A percentile compares a stretch with the other conserved stretches of the same genome.
phyloP scores from a whole-genome alignment of 2,888 invertebrate genomes.

The Mythimna ferrago region DNA sequence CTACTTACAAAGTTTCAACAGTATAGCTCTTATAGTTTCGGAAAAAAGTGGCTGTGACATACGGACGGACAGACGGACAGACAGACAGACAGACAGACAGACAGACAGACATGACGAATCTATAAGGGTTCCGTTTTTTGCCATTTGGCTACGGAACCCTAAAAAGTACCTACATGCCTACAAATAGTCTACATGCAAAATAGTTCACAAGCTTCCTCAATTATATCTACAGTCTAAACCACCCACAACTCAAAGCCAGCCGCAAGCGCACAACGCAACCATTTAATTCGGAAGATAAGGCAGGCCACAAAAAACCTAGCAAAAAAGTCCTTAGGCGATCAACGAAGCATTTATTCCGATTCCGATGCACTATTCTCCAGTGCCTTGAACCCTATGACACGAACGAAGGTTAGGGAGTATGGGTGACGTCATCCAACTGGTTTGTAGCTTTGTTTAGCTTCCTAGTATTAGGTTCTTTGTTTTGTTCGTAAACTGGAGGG shows the following conservation, averaged over 20 bases:
- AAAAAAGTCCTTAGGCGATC: slow-evolving; percentile 56
- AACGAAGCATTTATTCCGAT: slow-evolving; percentile 64
- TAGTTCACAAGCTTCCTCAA: slow-evolving; percentile 1
- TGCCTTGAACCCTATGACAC: slow-evolving; percentile 66
- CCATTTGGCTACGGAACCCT: too few relatives aligned
- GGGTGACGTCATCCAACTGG: slow-evolving; percentile 54
- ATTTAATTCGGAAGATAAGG: slow-evolving; percentile 55
- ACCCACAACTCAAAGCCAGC: slow-evolving; percentile 10
- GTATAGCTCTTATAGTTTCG: too few relatives aligned
- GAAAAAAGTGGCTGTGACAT: too few relatives aligned
- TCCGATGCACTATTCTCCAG: slow-evolving; percentile 64
- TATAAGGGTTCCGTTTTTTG: too few relatives aligned
- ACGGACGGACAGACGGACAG: too few relatives aligned
- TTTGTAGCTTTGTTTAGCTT: slow-evolving; percentile 56
- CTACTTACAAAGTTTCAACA: too few relatives aligned
- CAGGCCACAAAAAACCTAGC: slow-evolving; percentile 42
- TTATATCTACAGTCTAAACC: slow-evolving; percentile 17
- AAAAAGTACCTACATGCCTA: background rate
- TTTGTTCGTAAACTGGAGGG: slow-evolving; percentile 22
- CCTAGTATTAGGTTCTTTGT: slow-evolving; percentile 60
- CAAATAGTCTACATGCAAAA: background rate
- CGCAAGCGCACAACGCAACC: slow-evolving; percentile 36
- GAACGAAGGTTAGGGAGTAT: slow-evolving; percentile 57
- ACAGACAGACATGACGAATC: too few relatives aligned
- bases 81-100: too few relatives aligned